Base-by-base conservation (phyloP, 1,140 invertebrate species). In the Drosophila dunni region DNA sequence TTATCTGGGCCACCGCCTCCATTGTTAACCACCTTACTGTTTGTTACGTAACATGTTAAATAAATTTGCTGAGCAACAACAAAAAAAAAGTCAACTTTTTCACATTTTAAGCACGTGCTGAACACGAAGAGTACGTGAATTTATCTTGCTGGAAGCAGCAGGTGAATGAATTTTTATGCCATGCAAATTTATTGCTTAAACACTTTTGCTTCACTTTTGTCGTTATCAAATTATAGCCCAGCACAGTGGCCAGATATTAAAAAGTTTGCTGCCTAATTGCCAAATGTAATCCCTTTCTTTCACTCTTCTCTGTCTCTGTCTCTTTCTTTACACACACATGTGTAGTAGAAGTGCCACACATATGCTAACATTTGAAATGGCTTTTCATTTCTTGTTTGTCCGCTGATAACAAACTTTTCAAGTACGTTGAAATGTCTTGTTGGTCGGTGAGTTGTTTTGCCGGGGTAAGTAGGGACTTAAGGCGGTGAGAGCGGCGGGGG, bases 321-420 rank as follows among this genome's bases (percentile, higher is more conserved):
- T 11, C 51, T 0, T 4, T 40, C 8, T 36, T 13, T 50, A 57
- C 58, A 20, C 67, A 58, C 40, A 15, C 56, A 62, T 54, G 74
- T 64, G 20, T 65, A 75, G 46, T 42, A 11, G 3, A 45, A 45
- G 1, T 44, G 40, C 54, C 13, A 48, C 72, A 83, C 69, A 75
- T 86, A 89, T 88, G 84, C 62, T 63, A 66, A 60, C 75, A 76
- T 72, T 71, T 61, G 10, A 75, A 73, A 61, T 77, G 51, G 42
- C 61, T 57, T 58, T 53, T 51, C 62, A 64, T 66, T 54, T 51
- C 60, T 69, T 54, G 17, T 48, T 40, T 63, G 40, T 48, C 67
- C 17, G 34, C 53, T 75, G 72, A 77, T 86, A 79, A 86, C 58
- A 88, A 88, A 86, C 76, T 86, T 86, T 86, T 88, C 67, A 88